Percentiles rank a stretch among this genome's conserved stretches.
Evolutionary conservation across 2,888 invertebrate species (phyloP).

Genomic region (Drosophila anomalipes): DNA sequence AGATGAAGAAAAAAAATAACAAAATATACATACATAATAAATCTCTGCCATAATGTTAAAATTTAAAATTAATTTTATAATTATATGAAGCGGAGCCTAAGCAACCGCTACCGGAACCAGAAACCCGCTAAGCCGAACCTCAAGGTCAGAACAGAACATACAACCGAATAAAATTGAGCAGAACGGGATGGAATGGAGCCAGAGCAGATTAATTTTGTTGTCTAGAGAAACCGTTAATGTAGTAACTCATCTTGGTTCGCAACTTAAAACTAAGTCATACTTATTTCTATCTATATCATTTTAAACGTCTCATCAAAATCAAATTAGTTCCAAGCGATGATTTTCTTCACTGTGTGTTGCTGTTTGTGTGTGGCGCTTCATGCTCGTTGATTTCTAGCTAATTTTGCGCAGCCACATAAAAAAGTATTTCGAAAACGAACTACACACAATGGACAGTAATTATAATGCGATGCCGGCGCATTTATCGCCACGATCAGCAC

Average conservation of each 20-base stretch:
- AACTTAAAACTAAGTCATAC: slow-evolving; percentile 61
- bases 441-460: slow-evolving; percentile 67
- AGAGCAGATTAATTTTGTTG: slow-evolving; percentile 38
- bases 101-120: slow-evolving; percentile 46
- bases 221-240: slow-evolving; percentile 66
- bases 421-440: slow-evolving; percentile 50
- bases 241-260: slow-evolving; percentile 63
- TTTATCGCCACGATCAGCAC: slow-evolving; percentile 74
- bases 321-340: slow-evolving; percentile 78
- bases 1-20: slow-evolving; percentile 29
- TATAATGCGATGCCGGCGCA: slow-evolving; percentile 76
- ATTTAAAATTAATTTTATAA: slow-evolving; percentile 69
- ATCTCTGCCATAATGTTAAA: slow-evolving; percentile 61
- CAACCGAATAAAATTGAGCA: slow-evolving; percentile 18
- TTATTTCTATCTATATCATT: slow-evolving; percentile 75
- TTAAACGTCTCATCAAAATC: slow-evolving; percentile 74
- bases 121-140: slow-evolving; percentile 38
- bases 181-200: slow-evolving; percentile 20
- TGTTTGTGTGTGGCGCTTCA: slow-evolving; percentile 65
- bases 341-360: slow-evolving; percentile 58
- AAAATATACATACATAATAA: slow-evolving; percentile 50
- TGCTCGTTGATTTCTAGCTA: slow-evolving; percentile 78
- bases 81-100: slow-evolving; percentile 61
- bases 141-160: slow-evolving; percentile 28
- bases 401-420: slow-evolving; percentile 60